Base-by-base conservation (phyloP, 2,797 vertebrate genomes). In the Helostoma temminkii region DNA sequence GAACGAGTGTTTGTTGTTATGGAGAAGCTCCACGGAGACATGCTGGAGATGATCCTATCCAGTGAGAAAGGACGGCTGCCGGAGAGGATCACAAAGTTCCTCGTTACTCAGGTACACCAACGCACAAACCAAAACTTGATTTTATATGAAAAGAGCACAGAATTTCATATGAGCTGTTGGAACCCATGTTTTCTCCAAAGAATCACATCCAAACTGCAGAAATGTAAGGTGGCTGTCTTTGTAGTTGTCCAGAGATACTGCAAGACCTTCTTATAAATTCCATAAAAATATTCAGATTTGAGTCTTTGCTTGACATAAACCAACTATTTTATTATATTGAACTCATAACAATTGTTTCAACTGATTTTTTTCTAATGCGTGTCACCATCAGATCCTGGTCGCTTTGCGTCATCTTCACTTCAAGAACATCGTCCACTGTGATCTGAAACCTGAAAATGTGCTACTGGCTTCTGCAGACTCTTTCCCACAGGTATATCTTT, bases 21-120 rank as follows among this genome's bases (percentile, higher is more conserved):
- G 97, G 97, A 99, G 93, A 99, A 99, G 91, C 96, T 99, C 80
- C 97, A 98, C 76, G 97, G 97, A 82, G 97, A 98, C 93, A 99
- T 99, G 97, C 88, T 99, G 91, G 97, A 99, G 92, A 97, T 99
- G 96, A 97, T 99, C 89, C 93, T 99, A 90, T 98, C 97, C 89
- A 98, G 96, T 84, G 97, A 99, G 94, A 98, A 97, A 70, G 97
- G 97, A 75, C 95, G 96, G 66, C 89, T 99, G 85, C 97, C 97
- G 21, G 97, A 99, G 82, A 95, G 95, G 86, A 95, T 98, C 91
- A 97, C 97, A 16, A 98, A 96, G 93, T 99, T 97, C 92, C 90
- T 99, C 64, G 96, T 98, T 88, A 96, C 96, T 22, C 97, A 99
- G 96, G 97, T 98, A 26, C 24, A 60, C 18, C 16, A 30, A 19